Conservation (phyloP, 2,888 invertebrate genomes). For the Clivina fossor region DNA sequence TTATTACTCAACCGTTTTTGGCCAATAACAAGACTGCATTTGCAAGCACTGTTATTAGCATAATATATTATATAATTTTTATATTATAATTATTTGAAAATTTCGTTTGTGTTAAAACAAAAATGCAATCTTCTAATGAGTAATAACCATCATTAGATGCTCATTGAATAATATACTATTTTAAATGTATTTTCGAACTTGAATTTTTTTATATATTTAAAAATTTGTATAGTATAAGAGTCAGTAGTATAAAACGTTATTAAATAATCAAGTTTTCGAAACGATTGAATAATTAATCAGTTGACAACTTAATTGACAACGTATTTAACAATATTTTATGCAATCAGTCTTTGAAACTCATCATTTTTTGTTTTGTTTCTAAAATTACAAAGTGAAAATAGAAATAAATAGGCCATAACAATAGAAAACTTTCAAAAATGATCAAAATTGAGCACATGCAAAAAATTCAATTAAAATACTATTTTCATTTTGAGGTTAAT, state of each 20-base stretch:
- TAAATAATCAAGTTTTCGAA: not conserved
- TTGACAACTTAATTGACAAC: not conserved
- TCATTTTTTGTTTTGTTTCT: not conserved
- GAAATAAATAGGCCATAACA: not conserved
- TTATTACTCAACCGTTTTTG: too few species aligned
- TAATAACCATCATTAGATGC: too few species aligned
- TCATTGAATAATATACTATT: too few species aligned
- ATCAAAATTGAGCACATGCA: not conserved
- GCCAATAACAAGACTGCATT: too few species aligned
- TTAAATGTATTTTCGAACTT: too few species aligned
- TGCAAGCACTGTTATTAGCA: too few species aligned
- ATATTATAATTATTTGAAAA: too few species aligned
- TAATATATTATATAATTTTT: too few species aligned
- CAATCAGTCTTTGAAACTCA: not conserved
- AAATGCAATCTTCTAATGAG: too few species aligned
- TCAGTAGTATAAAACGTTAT: not conserved
- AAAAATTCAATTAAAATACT: slow-evolving; percentile 3
- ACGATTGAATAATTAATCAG: not conserved
- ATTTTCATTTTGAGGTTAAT: not conserved
- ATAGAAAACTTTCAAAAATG: not conserved
- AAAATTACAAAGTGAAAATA: not conserved
- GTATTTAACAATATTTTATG: not conserved
- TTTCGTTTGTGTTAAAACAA: too few species aligned
- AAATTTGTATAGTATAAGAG: too few species aligned
- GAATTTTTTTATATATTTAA: too few species aligned